Base-by-base conservation (phyloP, 2,888 invertebrate genomes). In the Limulus polyphemus region DNA sequence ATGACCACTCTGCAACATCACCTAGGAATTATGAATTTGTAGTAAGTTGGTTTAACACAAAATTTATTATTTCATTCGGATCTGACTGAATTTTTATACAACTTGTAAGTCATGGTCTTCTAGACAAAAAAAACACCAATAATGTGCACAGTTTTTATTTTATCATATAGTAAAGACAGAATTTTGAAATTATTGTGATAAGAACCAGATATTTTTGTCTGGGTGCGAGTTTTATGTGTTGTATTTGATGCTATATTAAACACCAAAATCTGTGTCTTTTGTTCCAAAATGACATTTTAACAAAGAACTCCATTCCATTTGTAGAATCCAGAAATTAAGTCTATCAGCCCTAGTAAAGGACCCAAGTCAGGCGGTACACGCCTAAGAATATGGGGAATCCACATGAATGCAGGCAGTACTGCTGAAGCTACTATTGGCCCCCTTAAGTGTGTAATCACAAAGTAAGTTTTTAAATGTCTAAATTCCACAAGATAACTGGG, bases 311-410 rank as follows among this genome's bases (percentile, higher is more conserved):
- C 32, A 32, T 32, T 32, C 7, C 32, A 32, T 46, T 56, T 62
- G 49, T 51, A 67, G 68, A 89, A 92, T 79, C 94, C 95, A 0
- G 83, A 84, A 74, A 90, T 97, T 65, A 83, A 83, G 63, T 85
- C 86, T 65, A 89, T 97, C 71, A 82, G 84, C 66, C 97, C 97
- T 0, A 85, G 83, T 69, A 85, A 84, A 74, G 98, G 98, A 0
- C 98, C 98, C 0, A 83, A 86, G 70, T 92, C 94, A 48, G 99
- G 99, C 32, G 99, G 99, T 49, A 99, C 98, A 5, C 84, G 85
- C 73, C 80, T 99, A 57, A 87, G 85, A 69, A 90, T 99, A 68
- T 84, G 84, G 60, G 99, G 99, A 1, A 84, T 86, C 73, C 88
- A 92, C 79, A 84, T 99, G 80, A 92, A 98, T 78, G 93, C 98